These are phyloP conservation scores for Sepiola atlantica DNA, from an alignment of 2,888 invertebrate genomes.

Conservation along the genomic window DNA sequence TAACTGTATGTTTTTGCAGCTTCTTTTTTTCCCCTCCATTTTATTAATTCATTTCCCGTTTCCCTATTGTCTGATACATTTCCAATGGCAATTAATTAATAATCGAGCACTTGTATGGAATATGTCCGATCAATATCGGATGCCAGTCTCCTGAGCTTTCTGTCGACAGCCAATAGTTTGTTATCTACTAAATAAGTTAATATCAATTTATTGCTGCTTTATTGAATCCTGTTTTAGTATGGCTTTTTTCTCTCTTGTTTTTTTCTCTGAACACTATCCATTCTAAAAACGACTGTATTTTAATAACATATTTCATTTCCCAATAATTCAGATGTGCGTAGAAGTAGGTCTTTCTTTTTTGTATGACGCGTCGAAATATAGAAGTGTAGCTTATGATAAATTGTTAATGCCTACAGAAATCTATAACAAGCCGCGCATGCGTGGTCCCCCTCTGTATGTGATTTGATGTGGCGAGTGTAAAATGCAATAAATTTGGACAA, in stretches of 20 bases:
- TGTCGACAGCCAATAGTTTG: background rate
- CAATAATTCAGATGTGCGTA: background rate
- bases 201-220: background rate
- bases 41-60: background rate
- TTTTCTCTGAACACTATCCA: background rate
- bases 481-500: too few species aligned
- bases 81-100: background rate
- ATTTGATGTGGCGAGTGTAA: too few species aligned
- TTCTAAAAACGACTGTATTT: background rate
- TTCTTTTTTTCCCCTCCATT: too few species aligned
- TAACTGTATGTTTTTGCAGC: background rate
- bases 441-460: too few species aligned
- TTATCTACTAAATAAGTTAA: constrained; percentile 13
- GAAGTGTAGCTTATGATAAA: too few species aligned
- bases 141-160: background rate
- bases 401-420: too few species aligned
- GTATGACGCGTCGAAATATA: background rate
- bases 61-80: background rate
- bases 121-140: background rate
- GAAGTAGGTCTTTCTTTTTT: background rate
- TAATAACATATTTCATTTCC: background rate
- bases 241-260: too few species aligned
- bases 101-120: background rate
- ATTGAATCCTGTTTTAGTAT: background rate
- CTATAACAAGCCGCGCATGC: too few species aligned